phyloP scores from a whole-genome alignment of 2,888 invertebrate species.

The Trichopoda pennipes region DNA sequence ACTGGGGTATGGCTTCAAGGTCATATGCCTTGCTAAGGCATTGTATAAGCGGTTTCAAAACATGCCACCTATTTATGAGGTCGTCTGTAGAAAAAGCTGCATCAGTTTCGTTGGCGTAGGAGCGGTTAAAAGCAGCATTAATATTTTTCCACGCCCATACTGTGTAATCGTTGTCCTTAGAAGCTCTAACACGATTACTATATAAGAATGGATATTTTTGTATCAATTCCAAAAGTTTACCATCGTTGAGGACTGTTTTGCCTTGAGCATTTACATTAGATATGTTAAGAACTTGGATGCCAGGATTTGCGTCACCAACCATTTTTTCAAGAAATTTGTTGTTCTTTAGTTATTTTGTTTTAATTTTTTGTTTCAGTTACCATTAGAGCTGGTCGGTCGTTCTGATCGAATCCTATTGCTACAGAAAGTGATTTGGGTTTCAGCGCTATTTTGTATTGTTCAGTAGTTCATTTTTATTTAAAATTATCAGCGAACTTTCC shows the following conservation, averaged over 20 bases:
- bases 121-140: slow-evolving; percentile 64
- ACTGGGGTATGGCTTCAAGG: slow-evolving; percentile 68
- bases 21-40: slow-evolving; percentile 67
- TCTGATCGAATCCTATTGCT: too few relatives aligned
- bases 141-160: slow-evolving; percentile 70
- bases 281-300: slow-evolving; percentile 70
- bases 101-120: slow-evolving; percentile 57
- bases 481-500: too few relatives aligned
- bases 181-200: slow-evolving; percentile 63
- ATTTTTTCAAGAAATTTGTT: slow-evolving; percentile 11
- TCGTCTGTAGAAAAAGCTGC: slow-evolving; percentile 69
- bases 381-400: too few relatives aligned
- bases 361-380: not conserved
- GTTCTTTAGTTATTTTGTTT: not conserved
- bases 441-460: too few relatives aligned
- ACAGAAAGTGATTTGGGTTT: too few relatives aligned
- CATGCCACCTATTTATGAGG: slow-evolving; percentile 73
- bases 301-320: slow-evolving; percentile 44
- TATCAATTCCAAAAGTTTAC: slow-evolving; percentile 68
- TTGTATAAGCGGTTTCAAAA: slow-evolving; percentile 69
- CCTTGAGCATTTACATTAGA: slow-evolving; percentile 68
- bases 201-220: slow-evolving; percentile 70
- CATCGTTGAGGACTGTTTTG: slow-evolving; percentile 69
- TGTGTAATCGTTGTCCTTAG: slow-evolving; percentile 66
- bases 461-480: too few relatives aligned